A percentile compares a stretch with the other conserved stretches of the same genome.
phyloP scores from a whole-genome alignment of 2,888 invertebrate species.

The Lagria hirta region DNA sequence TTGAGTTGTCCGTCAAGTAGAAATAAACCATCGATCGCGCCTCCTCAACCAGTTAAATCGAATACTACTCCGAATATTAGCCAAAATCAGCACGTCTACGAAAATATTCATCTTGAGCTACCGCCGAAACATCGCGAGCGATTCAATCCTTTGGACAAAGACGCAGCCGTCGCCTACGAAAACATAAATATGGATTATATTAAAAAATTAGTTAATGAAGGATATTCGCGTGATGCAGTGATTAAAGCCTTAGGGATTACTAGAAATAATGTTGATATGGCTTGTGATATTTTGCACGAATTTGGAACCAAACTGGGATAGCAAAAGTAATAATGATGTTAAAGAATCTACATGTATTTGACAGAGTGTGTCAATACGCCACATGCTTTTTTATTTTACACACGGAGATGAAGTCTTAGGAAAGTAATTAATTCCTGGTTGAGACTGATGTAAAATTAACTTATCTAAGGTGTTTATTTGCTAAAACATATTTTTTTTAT shows the following conservation, averaged over 20 bases:
- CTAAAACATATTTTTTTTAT: too few relatives aligned
- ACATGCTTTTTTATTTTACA: too few relatives aligned
- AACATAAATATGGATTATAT: slow-evolving; percentile 91
- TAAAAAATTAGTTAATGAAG: slow-evolving; percentile 82
- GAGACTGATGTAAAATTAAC: too few relatives aligned
- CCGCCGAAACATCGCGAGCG: slow-evolving; percentile 43
- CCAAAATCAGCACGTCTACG: slow-evolving; percentile 30
- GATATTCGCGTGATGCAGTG: slow-evolving; percentile 88
- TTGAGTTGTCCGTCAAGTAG: slow-evolving; percentile 47
- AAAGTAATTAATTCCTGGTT: too few relatives aligned
- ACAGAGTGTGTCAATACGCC: too few relatives aligned
- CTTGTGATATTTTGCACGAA: slow-evolving; percentile 67
- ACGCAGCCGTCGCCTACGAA: slow-evolving; percentile 67
- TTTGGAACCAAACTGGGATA: slow-evolving; percentile 46
- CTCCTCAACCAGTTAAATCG: slow-evolving; percentile 56
- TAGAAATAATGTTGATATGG: slow-evolving; percentile 92
- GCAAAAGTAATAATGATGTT: slow-evolving; percentile 15
- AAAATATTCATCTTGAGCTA: slow-evolving; percentile 45
- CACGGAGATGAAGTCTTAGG: too few relatives aligned
- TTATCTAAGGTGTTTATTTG: too few relatives aligned
- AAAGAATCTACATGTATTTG: too few relatives aligned
- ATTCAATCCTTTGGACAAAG: slow-evolving; percentile 49
- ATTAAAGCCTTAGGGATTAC: slow-evolving; percentile 90
- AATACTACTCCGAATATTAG: slow-evolving; percentile 63
- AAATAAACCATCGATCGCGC: slow-evolving; percentile 23